phyloP scores from a whole-genome alignment of 2,113 vertebrate species.

The Pygoscelis antarcticus region DNA sequence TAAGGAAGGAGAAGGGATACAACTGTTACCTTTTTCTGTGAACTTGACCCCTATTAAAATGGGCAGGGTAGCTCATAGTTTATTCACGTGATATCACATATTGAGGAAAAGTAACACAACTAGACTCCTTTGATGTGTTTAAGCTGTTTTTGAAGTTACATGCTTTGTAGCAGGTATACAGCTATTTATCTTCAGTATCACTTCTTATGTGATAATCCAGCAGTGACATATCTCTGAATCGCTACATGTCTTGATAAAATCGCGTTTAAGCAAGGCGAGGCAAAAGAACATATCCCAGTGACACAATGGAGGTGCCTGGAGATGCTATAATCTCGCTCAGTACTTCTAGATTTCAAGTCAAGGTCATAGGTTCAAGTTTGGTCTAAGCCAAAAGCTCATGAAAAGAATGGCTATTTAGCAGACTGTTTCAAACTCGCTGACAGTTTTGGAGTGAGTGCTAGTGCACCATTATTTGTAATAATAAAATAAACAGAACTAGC shows the following conservation, averaged over 20 bases:
- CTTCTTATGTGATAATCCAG: background rate
- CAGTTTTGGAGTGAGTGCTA: background rate
- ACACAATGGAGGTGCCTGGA: background rate
- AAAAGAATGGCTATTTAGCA: background rate
- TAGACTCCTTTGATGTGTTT: background rate
- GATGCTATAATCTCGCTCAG: background rate
- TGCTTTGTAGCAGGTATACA: background rate
- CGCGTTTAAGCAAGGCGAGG: background rate
- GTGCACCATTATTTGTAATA: background rate
- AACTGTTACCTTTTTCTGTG: background rate
- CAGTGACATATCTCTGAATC: background rate
- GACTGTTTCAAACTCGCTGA: background rate
- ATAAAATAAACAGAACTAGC: background rate
- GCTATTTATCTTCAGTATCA: background rate
- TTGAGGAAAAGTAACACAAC: background rate
- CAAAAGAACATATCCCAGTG: background rate
- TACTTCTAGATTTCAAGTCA: background rate
- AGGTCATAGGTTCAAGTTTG: background rate
- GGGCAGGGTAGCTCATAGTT: background rate
- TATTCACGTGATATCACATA: background rate
- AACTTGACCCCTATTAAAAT: background rate
- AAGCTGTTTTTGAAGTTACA: background rate
- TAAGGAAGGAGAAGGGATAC: background rate
- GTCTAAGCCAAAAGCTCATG: background rate
- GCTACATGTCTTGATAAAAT: background rate